Percentiles rank a stretch among this genome's conserved stretches.
phyloP scores from a whole-genome alignment of 2,797 vertebrate genomes.

The Agapornis canus region DNA sequence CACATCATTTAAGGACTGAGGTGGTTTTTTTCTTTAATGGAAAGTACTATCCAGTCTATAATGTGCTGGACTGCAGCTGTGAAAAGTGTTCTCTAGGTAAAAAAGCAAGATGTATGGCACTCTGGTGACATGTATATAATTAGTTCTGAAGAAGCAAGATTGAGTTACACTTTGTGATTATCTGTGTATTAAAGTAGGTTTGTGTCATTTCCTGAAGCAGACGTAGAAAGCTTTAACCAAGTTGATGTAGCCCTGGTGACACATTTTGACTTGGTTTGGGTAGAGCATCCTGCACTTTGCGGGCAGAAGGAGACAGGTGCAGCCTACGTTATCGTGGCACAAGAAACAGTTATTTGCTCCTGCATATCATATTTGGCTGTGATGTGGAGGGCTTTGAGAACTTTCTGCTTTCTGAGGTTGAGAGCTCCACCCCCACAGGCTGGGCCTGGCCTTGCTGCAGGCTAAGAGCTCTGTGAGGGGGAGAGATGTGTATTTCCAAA shows the following conservation, averaged over 20 bases:
- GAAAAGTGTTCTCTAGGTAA: neutral
- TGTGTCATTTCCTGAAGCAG: neutral
- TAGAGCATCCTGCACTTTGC: neutral
- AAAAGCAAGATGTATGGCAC: neutral
- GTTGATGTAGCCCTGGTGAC: neutral
- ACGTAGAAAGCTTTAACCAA: neutral
- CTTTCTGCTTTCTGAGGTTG: neutral
- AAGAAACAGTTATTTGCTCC: neutral
- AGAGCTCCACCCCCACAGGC: neutral
- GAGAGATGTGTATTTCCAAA: neutral
- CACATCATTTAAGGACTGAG: neutral
- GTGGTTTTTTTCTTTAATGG: fast-evolving
- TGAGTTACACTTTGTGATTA: neutral
- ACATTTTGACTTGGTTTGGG: neutral
- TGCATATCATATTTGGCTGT: neutral
- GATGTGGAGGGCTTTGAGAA: neutral
- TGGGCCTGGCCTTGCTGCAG: neutral
- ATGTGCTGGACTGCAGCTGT: neutral
- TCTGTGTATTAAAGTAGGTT: neutral
- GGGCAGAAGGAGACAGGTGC: fast-evolving
- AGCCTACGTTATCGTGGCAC: neutral
- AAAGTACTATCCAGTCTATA: neutral
- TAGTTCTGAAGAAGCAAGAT: neutral
- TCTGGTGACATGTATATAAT: neutral
- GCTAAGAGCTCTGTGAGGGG: neutral